Conservation (phyloP, 2,113 vertebrate species). For the Lepus timidus region DNA sequence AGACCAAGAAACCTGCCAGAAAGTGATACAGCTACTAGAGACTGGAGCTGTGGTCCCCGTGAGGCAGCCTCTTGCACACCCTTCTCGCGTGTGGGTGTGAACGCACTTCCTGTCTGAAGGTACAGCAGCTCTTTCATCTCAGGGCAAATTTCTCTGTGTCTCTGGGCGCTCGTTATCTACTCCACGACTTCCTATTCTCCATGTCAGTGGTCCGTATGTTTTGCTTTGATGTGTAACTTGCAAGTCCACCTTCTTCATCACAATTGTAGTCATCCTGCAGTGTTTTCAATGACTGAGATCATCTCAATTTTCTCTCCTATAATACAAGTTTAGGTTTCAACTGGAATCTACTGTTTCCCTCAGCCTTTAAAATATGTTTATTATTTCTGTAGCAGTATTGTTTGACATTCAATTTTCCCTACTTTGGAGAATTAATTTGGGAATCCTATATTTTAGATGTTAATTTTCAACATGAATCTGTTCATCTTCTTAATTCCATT, state of each 20-base stretch:
- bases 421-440: not conserved
- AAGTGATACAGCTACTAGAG: not conserved
- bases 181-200: not conserved
- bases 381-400: not conserved
- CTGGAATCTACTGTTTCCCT: not conserved
- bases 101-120: no score
- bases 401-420: not conserved
- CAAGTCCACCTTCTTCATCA: rapidly evolving
- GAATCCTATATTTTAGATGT: not conserved
- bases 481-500: not conserved
- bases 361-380: not conserved
- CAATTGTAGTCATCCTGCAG: rapidly evolving
- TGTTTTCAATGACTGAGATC: not conserved
- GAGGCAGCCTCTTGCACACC: rapidly evolving
- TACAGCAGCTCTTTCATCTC: not conserved
- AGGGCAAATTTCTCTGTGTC: not conserved
- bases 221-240: not conserved
- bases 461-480: not conserved
- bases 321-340: not conserved
- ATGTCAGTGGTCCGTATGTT: not conserved
- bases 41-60: not conserved
- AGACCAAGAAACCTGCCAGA: not conserved
- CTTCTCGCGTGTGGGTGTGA: not conserved
- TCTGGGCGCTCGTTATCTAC: not conserved
- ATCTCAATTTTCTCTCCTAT: not conserved